These are phyloP conservation scores for Micrasema longulum DNA, from an alignment of 1,140 invertebrate species.

Conservation along the genomic window DNA sequence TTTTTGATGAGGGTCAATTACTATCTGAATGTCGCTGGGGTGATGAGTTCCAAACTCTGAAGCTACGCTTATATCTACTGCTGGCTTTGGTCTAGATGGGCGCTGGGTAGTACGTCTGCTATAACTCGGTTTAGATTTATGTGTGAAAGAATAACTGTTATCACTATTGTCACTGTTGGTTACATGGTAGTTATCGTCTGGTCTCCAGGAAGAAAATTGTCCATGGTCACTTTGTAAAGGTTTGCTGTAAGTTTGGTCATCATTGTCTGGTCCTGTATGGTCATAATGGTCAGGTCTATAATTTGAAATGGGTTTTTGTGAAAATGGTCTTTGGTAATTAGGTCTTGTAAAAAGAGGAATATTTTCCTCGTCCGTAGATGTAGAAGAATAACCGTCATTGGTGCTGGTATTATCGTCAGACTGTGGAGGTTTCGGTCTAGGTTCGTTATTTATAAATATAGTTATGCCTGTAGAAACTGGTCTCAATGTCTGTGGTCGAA, in stretches of 20 bases:
- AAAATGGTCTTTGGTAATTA: constrained; percentile 48
- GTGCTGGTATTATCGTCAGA: constrained; percentile 14
- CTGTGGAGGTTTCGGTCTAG: constrained; percentile 38
- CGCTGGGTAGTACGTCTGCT: constrained; percentile 20
- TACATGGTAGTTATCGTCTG: constrained; percentile 6
- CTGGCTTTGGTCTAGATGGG: constrained; percentile 33
- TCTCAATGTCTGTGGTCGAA: constrained; percentile 21
- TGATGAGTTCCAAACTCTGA: constrained; percentile 46
- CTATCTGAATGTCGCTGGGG: constrained; percentile 47
- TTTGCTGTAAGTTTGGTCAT: constrained; percentile 36
- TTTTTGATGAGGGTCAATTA: constrained; percentile 46
- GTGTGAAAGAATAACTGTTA: constrained; percentile 25
- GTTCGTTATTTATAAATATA: constrained; percentile 51
- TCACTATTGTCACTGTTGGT: constrained; percentile 19
- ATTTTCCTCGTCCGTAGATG: constrained; percentile 37
- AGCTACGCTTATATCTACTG: constrained; percentile 46
- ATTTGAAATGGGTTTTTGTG: constrained; percentile 41
- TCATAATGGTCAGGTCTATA: constrained; percentile 39
- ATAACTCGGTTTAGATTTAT: constrained; percentile 14
- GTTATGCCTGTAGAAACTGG: constrained; percentile 51
- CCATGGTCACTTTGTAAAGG: constrained; percentile 50
- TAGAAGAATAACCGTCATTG: constrained; percentile 38
- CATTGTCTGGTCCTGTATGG: constrained; percentile 23
- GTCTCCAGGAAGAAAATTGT: constrained; percentile 46
- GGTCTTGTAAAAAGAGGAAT: constrained; percentile 50